Conservation (phyloP, 2,113 vertebrate genomes). For the Platysteira castanea region DNA sequence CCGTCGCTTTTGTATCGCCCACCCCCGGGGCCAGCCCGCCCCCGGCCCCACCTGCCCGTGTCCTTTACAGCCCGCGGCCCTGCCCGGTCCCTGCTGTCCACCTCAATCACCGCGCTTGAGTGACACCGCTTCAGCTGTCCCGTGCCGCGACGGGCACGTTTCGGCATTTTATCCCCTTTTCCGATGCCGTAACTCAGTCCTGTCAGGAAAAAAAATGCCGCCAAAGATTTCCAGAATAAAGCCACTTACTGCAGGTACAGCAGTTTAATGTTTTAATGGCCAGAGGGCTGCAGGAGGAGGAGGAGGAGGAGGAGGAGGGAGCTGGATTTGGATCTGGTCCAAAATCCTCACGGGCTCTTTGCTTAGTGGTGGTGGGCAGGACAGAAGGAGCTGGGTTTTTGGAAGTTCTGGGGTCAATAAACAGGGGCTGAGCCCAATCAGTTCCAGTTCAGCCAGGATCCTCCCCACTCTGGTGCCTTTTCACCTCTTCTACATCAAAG, state of each 20-base stretch:
- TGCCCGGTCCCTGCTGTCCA: conserved; percentile 89
- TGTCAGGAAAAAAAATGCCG: neutral
- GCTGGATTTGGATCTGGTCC: neutral
- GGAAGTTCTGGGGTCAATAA: neutral
- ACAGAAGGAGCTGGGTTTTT: neutral
- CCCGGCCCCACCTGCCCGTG: conserved; percentile 85
- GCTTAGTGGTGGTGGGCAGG: neutral
- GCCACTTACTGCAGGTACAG: neutral
- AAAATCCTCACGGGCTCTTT: neutral
- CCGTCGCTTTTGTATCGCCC: conserved; percentile 84
- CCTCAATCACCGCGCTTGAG: conserved; percentile 91
- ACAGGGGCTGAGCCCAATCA: neutral
- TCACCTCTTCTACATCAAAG: neutral
- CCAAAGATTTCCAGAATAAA: neutral
- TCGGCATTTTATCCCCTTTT: conserved; percentile 21
- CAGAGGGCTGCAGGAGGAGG: neutral
- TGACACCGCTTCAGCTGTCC: conserved; percentile 95
- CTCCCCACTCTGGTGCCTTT: accelerated
- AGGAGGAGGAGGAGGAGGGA: neutral
- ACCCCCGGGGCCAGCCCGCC: conserved; percentile 38
- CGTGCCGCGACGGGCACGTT: neutral
- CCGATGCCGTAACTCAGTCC: neutral
- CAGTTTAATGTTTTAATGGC: neutral
- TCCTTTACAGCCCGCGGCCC: conserved; percentile 87
- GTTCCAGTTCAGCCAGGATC: neutral